Evolutionary conservation across 2,113 vertebrate genomes (phyloP), one percentile per base, ranked within the genome.

Genomic region (Haplochromis vanheusdeni): DNA sequence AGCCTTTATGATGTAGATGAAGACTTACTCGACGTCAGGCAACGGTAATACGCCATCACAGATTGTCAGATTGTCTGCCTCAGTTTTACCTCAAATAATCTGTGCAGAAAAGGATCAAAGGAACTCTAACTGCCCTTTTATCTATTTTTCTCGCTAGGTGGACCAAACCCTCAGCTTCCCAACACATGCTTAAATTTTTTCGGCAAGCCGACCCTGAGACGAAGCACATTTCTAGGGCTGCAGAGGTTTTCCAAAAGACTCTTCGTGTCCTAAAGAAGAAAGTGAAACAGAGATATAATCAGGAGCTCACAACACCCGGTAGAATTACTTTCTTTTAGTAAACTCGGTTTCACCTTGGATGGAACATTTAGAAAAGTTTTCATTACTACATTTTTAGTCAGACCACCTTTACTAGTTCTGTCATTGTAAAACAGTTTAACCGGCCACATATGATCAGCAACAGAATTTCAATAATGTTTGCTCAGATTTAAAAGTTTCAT

Each of bases 241-340:
- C 97, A 1, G 97, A 98, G 91, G 85, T 96, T 86, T 97, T 97
- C 95, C 97, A 97, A 89, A 92, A 94, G 49, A 96, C 96, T 12
- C 77, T 97, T 23, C 92, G 86, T 68, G 81, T 95, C 17, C 70
- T 97, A 28, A 96, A 92, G 86, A 84, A 91, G 40, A 94, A 89
- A 47, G 84, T 89, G 49, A 92, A 79, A 77, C 92, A 79, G 88
- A 95, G 91, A 89, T 89, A 83, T 31, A 91, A 94, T 68, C 95
- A 89, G 35, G 90, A 94, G 2, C 28, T 92, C 55, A 86, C 56
- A 40, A 84, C 80, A 58, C 62, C 93, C 5, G 97, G 98, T 98
- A 94, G 17, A 77, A 79, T 51, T 13, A 21, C 37, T 89, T 79
- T 85, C n/a, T 60, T 45, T 87, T 16, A 42, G 89, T 81, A 2